Percentiles rank a stretch among this genome's conserved stretches.
Evolutionary conservation across 2,113 vertebrate species (phyloP).

Genomic region (Gulo gulo): DNA sequence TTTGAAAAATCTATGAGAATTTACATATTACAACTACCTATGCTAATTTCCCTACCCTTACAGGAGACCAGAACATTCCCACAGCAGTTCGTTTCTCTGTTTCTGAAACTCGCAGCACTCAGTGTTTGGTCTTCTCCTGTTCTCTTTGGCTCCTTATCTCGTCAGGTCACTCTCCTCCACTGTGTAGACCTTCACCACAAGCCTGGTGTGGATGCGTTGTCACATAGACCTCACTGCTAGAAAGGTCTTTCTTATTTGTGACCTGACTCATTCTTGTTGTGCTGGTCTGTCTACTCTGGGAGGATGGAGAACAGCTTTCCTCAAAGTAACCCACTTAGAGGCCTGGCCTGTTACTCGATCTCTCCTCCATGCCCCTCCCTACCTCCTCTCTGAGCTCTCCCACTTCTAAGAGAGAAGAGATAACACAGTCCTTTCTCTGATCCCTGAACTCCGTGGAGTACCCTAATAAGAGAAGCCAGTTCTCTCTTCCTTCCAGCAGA

Average conservation of each 20-base stretch:
- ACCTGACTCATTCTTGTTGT: background rate
- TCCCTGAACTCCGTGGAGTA: background rate
- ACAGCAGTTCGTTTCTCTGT: background rate
- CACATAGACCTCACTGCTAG: background rate
- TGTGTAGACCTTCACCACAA: background rate
- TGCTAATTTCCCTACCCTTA: background rate
- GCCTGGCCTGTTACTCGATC: background rate
- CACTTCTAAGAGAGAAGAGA: conserved; percentile 9
- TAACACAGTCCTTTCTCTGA: background rate
- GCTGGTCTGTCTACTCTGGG: background rate
- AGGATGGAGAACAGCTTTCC: background rate
- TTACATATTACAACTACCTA: background rate
- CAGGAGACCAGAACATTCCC: background rate
- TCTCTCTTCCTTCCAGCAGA: background rate
- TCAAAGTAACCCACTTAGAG: conserved; percentile 20
- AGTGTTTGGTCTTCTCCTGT: background rate
- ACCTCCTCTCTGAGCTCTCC: background rate
- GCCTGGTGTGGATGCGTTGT: background rate
- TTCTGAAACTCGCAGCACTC: background rate
- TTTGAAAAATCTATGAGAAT: background rate
- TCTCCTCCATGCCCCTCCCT: background rate
- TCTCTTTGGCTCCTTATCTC: fast-evolving
- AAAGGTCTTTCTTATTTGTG: background rate
- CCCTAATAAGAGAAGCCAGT: background rate
- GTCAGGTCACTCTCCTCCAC: fast-evolving